Conservation (phyloP, 2,113 vertebrate species). For the Poeciliopsis prolifica region DNA sequence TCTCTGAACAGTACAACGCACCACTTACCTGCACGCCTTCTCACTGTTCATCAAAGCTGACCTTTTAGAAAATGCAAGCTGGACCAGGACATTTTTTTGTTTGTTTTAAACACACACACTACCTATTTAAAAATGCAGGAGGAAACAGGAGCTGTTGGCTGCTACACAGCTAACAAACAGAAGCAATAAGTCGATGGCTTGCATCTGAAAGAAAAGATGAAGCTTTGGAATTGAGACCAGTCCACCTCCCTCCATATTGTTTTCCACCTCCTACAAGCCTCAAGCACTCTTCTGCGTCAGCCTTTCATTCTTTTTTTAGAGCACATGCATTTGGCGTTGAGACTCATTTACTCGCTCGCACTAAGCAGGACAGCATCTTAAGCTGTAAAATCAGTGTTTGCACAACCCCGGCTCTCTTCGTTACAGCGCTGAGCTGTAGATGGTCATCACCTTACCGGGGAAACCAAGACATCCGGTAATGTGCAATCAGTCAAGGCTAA, state of each 20-base stretch:
- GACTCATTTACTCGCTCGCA: neutral
- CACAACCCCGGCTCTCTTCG: constrained; percentile 13
- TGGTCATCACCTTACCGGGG: constrained; percentile 21
- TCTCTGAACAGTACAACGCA: neutral
- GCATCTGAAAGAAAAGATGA: constrained; percentile 36
- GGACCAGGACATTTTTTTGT: neutral
- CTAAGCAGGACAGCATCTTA: constrained; percentile 1
- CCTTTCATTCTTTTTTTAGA: no score
- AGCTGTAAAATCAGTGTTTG: constrained; percentile 48
- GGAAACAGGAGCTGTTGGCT: constrained; percentile 62
- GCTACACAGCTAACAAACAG: constrained; percentile 29
- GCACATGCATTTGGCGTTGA: neutral
- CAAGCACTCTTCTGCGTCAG: no score
- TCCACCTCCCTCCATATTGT: neutral
- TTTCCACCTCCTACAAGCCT: no score
- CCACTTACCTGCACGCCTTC: constrained; percentile 43
- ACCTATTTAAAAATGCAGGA: constrained; percentile 65
- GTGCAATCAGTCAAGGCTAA: constrained; percentile 40
- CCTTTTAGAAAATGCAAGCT: constrained; percentile 70
- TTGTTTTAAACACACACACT: neutral
- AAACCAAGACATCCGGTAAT: constrained; percentile 58
- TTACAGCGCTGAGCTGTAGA: constrained; percentile 52
- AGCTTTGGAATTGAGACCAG: neutral
- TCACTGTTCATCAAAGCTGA: constrained; percentile 49
- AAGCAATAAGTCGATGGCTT: neutral